phyloP scores from a whole-genome alignment of 2,888 invertebrate species.

The Parapristionchus giblindavisi region DNA sequence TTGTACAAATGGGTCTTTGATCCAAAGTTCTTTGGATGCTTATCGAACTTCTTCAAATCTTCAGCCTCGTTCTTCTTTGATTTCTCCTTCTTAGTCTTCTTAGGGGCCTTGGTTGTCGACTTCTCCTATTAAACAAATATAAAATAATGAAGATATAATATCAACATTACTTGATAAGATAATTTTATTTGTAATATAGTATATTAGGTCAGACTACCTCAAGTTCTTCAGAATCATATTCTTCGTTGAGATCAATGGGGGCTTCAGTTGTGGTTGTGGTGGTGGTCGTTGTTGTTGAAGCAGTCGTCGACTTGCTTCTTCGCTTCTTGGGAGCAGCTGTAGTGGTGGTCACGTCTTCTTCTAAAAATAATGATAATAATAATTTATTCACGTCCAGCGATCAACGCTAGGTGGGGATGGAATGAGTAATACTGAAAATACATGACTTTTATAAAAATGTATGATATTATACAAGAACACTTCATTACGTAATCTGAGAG shows the following conservation, averaged over 20 bases:
- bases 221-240: slow-evolving; percentile 21
- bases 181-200: too few species aligned
- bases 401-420: too few species aligned
- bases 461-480: too few species aligned
- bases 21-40: slow-evolving; percentile 49
- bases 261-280: slow-evolving; percentile 15
- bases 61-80: slow-evolving; percentile 35
- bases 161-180: too few species aligned
- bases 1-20: slow-evolving; percentile 47
- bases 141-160: too few species aligned
- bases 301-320: slow-evolving; percentile 10
- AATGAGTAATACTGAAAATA: too few species aligned
- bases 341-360: neutral
- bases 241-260: slow-evolving; percentile 18
- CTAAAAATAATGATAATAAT: too few species aligned
- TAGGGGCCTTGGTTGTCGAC: neutral
- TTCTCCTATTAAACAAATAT: neutral
- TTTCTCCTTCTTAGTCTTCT: slow-evolving; percentile 37
- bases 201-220: too few species aligned
- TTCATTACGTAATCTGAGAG: too few species aligned
- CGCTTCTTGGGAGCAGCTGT: slow-evolving; percentile 15
- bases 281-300: neutral
- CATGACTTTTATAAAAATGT: too few species aligned
- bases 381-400: too few species aligned
- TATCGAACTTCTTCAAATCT: slow-evolving; percentile 27